Percentiles rank a stretch among this genome's conserved stretches.
phyloP scores from a whole-genome alignment of 2,113 vertebrate genomes.

The Sinocyclocheilus rhinocerous region DNA sequence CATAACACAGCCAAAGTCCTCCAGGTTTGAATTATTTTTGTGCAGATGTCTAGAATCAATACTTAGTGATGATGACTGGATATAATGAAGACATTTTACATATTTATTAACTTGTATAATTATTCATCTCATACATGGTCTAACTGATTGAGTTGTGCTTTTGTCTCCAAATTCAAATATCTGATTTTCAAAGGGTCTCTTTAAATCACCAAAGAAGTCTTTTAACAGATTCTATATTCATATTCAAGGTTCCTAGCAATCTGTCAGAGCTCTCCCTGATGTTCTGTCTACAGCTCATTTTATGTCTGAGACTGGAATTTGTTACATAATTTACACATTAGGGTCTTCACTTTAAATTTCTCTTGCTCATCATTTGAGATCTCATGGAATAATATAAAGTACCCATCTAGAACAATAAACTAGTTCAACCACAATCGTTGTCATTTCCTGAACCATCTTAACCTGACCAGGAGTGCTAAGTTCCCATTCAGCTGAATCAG shows the following conservation, averaged over 20 bases:
- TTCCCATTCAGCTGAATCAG: slow-evolving; percentile 72
- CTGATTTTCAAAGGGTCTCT: background rate
- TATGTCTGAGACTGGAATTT: background rate
- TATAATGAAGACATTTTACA: background rate
- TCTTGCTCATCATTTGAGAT: background rate
- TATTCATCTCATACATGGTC: background rate
- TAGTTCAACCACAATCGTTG: slow-evolving; percentile 63
- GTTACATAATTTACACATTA: background rate
- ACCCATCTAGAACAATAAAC: background rate
- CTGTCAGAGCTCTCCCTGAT: background rate
- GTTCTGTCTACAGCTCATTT: slow-evolving; percentile 8
- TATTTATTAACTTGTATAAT: too few relatives aligned
- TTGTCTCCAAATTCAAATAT: background rate
- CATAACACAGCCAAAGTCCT: background rate
- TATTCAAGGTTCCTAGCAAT: background rate
- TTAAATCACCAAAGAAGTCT: background rate
- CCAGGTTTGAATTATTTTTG: background rate
- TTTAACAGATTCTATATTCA: background rate
- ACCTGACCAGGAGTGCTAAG: slow-evolving; percentile 76
- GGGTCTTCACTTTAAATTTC: background rate
- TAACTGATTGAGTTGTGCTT: background rate
- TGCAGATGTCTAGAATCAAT: background rate
- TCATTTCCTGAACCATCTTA: slow-evolving; percentile 64
- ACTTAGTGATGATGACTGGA: background rate
- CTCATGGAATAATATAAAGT: background rate